Conservation (phyloP, 2,113 vertebrate species). For the Opisthocomus hoazin region DNA sequence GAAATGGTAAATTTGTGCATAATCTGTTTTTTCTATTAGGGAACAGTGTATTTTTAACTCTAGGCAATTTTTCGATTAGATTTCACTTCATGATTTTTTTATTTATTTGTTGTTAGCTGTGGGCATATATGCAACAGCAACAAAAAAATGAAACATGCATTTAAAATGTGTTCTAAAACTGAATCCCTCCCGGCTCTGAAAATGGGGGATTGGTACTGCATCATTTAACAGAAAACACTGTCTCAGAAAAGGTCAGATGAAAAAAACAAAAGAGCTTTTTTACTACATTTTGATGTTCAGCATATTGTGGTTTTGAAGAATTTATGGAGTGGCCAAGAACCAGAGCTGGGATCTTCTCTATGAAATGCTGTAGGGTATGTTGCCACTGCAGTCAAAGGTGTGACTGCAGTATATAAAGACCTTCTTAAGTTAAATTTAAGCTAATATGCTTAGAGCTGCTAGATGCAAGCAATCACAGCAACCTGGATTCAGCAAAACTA, state of each 20-base stretch:
- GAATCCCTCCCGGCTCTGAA: not conserved
- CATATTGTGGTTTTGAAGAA: not conserved
- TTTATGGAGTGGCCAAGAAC: not conserved
- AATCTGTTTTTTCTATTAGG: not conserved
- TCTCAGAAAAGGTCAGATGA: not conserved
- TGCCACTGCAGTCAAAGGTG: not conserved
- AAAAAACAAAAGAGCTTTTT: not conserved
- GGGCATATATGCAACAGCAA: not conserved
- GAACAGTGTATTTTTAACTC: conserved; percentile 13
- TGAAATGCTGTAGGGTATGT: not conserved
- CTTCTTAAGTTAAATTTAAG: not conserved
- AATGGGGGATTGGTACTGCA: not conserved
- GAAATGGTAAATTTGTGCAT: not conserved
- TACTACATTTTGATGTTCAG: not conserved
- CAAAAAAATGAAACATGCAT: not conserved
- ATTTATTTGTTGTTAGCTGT: not conserved
- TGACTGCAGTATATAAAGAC: not conserved
- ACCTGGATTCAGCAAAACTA: not conserved
- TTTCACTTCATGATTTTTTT: conserved; percentile 27
- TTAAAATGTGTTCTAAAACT: conserved; percentile 1
- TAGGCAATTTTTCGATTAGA: conserved; percentile 24
- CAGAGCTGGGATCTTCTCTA: not conserved
- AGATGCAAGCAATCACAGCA: not conserved
- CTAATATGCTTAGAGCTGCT: not conserved
- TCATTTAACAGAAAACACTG: not conserved